These are phyloP conservation scores for Cyclura pinguis DNA, from an alignment of 2,797 vertebrate genomes.

Conservation along the genomic window DNA sequence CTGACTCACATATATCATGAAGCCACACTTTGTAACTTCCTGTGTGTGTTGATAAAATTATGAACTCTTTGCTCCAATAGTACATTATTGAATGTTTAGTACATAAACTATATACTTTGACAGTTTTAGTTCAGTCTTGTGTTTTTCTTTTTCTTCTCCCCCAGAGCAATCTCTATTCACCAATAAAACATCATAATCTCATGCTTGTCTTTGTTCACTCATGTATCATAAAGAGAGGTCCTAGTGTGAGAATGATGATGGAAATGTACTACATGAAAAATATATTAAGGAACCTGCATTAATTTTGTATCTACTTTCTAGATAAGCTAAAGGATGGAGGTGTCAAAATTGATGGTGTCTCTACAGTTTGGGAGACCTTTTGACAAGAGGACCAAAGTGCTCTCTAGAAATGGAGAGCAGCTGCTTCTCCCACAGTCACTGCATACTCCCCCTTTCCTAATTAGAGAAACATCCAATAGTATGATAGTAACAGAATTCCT, in stretches of 20 bases:
- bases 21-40: constrained; percentile 36
- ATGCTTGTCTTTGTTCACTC: constrained; percentile 30
- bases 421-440: not conserved
- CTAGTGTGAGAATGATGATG: constrained; percentile 3
- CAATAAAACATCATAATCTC: constrained; percentile 18
- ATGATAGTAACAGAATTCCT: not conserved
- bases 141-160: not conserved
- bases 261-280: constrained; percentile 24
- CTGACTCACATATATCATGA: constrained; percentile 45
- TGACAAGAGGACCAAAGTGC: not conserved
- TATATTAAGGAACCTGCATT: not conserved
- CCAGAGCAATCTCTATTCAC: constrained; percentile 8
- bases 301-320: not conserved
- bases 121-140: constrained; percentile 6
- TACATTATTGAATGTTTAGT: constrained; percentile 5
- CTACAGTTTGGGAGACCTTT: not conserved
- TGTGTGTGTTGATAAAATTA: constrained; percentile 30
- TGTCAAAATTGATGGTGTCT: not conserved
- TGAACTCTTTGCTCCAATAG: constrained; percentile 26
- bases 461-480: not conserved
- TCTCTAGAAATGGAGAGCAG: not conserved
- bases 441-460: not conserved
- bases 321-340: not conserved
- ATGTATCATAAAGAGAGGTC: constrained; percentile 26
- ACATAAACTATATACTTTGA: not conserved